Evolutionary conservation across 2,888 invertebrate species (phyloP).

Genomic region (Sphaerophoria taeniata): DNA sequence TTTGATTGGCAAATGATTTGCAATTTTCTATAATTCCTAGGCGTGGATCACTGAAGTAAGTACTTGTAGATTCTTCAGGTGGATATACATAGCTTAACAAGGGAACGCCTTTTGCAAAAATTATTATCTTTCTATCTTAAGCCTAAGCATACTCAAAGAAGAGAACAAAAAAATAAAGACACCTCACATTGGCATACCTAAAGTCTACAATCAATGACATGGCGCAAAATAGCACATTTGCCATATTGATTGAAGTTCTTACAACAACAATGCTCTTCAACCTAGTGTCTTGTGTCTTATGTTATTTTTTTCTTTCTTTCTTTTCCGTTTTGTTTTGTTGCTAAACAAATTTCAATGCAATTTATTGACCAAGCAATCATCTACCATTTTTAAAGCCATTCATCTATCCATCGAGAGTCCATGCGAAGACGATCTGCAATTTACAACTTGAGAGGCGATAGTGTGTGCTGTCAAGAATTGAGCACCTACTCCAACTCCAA

Average conservation of each 20-base stretch:
- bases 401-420: constrained; percentile 43
- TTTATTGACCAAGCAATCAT: constrained; percentile 68
- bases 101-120: constrained; percentile 52
- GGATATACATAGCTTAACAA: constrained; percentile 4
- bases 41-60: constrained; percentile 54
- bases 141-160: neutral
- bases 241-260: constrained; percentile 6
- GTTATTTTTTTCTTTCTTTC: neutral
- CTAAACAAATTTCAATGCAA: constrained; percentile 23
- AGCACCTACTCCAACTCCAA: constrained; percentile 15
- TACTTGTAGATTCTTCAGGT: constrained; percentile 8
- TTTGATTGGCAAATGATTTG: constrained; percentile 70
- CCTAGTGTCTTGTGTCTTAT: constrained; percentile 11
- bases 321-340: neutral
- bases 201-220: constrained; percentile 55
- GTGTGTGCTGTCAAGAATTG: constrained; percentile 49
- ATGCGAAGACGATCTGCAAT: constrained; percentile 24
- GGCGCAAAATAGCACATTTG: constrained; percentile 39
- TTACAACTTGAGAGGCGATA: constrained; percentile 39
- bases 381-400: constrained; percentile 54
- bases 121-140: constrained; percentile 54
- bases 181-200: constrained; percentile 33
- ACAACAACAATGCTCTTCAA: constrained; percentile 30
- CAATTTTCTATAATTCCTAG: constrained; percentile 59
- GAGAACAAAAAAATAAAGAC: too few species aligned